Conservation (phyloP, 2,888 invertebrate species). For the Pogonocherus hispidulus region DNA sequence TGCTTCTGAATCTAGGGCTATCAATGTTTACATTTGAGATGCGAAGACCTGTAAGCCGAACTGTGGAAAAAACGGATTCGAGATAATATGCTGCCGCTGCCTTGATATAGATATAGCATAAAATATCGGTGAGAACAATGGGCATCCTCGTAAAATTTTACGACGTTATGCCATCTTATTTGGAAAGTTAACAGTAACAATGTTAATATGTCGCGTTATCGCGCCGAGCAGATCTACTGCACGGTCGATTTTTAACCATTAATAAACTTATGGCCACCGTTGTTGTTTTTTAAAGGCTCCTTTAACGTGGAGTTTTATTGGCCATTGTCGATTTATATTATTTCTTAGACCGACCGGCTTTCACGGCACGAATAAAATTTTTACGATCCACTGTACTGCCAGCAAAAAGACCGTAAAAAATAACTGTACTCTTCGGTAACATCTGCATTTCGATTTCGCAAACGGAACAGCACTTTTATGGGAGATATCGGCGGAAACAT, state of each 20-base stretch:
- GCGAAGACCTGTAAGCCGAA: not conserved
- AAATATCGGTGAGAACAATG: slow-evolving; percentile 65
- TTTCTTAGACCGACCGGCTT: slow-evolving; percentile 7
- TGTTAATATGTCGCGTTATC: slow-evolving; percentile 32
- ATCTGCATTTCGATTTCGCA: slow-evolving; percentile 27
- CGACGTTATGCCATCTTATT: slow-evolving; percentile 54
- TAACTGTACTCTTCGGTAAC: slow-evolving; percentile 21
- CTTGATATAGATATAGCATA: slow-evolving; percentile 60
- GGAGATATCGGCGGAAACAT: not conserved
- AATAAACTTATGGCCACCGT: slow-evolving; percentile 32
- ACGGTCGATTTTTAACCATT: slow-evolving; percentile 27
- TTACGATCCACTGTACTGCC: slow-evolving; percentile 25
- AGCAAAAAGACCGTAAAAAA: slow-evolving; percentile 15
- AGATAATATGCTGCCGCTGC: slow-evolving; percentile 38
- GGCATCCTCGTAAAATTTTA: slow-evolving; percentile 63
- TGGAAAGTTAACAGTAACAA: slow-evolving; percentile 43
- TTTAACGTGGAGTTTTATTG: slow-evolving; percentile 27
- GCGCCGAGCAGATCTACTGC: slow-evolving; percentile 18
- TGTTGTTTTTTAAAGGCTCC: slow-evolving; percentile 28
- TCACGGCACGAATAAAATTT: slow-evolving; percentile 18
- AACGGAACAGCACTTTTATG: slow-evolving; percentile 1
- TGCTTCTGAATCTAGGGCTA: too few species aligned
- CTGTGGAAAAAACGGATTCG: slow-evolving; percentile 18
- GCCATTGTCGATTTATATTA: slow-evolving; percentile 28
- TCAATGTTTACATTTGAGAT: not conserved